Conservation (phyloP, 2,113 vertebrate species). For the Pantherophis guttatus region DNA sequence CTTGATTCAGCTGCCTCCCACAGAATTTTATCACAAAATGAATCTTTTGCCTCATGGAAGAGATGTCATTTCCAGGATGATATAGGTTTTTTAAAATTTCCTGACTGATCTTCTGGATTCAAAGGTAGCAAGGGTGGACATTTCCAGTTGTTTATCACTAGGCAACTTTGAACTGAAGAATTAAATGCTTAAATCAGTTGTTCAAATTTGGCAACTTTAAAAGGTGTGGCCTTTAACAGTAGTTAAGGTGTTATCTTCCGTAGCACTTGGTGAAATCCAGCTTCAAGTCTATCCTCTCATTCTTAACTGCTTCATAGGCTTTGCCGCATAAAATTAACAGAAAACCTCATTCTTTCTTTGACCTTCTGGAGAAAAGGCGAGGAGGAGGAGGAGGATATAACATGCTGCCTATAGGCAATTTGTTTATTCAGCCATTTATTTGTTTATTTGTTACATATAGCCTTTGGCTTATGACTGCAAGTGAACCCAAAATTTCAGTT, state of each 20-base stretch:
- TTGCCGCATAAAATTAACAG: neutral
- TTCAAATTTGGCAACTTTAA: neutral
- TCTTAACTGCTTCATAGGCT: neutral
- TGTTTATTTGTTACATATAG: neutral
- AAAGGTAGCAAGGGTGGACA: neutral
- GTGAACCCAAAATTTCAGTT: neutral
- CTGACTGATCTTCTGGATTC: neutral
- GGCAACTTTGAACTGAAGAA: neutral
- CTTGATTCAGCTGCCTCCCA: neutral
- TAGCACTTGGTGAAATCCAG: neutral
- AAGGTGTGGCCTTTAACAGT: neutral
- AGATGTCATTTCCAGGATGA: neutral
- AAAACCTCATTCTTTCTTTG: neutral
- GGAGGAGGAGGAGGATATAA: neutral
- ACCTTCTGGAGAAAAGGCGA: neutral
- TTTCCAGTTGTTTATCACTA: neutral
- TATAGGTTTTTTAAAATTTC: neutral
- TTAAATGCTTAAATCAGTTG: neutral
- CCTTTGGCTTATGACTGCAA: neutral
- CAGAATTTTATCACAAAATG: neutral
- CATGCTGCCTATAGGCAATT: neutral
- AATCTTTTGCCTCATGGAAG: neutral
- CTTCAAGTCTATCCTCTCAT: neutral
- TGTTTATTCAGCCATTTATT: neutral
- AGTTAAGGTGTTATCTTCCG: neutral